Evolutionary conservation across 2,113 vertebrate genomes (phyloP).

Genomic region (Australoheros scitulus): DNA sequence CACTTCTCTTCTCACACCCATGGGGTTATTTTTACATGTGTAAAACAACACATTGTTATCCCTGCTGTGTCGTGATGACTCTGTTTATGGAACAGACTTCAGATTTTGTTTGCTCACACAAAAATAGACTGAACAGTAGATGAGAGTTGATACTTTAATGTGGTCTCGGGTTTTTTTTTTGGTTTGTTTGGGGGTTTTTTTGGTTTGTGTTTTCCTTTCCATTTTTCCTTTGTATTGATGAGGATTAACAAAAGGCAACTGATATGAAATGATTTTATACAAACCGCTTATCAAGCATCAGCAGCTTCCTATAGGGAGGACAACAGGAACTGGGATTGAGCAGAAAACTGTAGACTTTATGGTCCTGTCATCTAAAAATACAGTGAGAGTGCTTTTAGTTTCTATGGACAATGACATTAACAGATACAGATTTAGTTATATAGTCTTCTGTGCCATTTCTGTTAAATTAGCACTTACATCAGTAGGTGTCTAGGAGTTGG

Average conservation of each 20-base stretch:
- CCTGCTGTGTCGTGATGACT: not conserved
- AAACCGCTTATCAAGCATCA: constrained; percentile 66
- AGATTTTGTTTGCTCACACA: constrained; percentile 28
- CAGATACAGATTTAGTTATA: constrained; percentile 16
- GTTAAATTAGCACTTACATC: constrained; percentile 46
- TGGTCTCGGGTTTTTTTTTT: constrained; percentile 23
- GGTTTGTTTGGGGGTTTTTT: constrained; percentile 17
- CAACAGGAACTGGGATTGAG: constrained; percentile 71
- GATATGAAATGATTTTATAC: constrained; percentile 29
- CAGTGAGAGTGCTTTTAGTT: constrained; percentile 36
- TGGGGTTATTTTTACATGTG: not conserved
- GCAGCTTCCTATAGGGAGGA: constrained; percentile 63
- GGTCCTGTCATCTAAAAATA: constrained; percentile 77
- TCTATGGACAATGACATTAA: constrained; percentile 7
- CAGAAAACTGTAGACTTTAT: constrained; percentile 62
- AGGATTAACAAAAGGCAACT: constrained; percentile 35
- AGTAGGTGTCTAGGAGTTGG: not conserved
- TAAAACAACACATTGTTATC: constrained; percentile 44
- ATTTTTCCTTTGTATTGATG: constrained; percentile 45
- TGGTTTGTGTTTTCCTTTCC: constrained; percentile 23
- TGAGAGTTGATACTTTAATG: not conserved
- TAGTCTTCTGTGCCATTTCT: not conserved
- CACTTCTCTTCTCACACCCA: not conserved
- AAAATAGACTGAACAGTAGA: not conserved
- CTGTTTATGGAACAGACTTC: constrained; percentile 38